phyloP scores from a whole-genome alignment of 2,888 invertebrate species.

The Meteorus cinctellus region DNA sequence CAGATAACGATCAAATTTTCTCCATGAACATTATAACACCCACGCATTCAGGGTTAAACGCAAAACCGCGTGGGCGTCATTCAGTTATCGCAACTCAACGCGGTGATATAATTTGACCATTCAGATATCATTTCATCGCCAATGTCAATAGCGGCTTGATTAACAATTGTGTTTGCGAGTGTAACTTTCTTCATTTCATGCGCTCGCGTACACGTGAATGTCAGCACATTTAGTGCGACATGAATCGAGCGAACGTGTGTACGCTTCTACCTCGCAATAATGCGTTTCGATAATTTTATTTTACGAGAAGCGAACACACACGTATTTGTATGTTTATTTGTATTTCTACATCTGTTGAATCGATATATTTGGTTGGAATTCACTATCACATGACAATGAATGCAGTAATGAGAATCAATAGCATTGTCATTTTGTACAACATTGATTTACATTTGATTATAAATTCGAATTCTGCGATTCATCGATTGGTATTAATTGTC shows the following conservation, averaged over 20 bases:
- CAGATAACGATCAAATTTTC: too few relatives aligned
- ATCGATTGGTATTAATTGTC: constrained; percentile 3
- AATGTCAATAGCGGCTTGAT: constrained; percentile 63
- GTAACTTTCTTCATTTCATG: constrained; percentile 46
- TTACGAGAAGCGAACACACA: not conserved
- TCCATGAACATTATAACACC: too few relatives aligned
- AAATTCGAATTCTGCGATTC: not conserved
- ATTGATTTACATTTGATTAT: constrained; percentile 7
- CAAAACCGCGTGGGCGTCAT: constrained; percentile 49
- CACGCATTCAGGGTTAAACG: constrained; percentile 29
- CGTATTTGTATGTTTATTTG: not conserved
- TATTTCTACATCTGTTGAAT: not conserved
- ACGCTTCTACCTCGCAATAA: constrained; percentile 29
- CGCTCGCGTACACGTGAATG: constrained; percentile 6
- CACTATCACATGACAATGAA: not conserved
- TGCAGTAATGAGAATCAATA: not conserved
- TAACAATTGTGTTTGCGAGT: constrained; percentile 60
- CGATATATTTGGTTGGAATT: not conserved
- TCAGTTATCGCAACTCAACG: constrained; percentile 64
- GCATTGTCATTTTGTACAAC: not conserved
- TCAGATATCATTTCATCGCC: constrained; percentile 64
- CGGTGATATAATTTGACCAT: constrained; percentile 64
- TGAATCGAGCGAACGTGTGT: constrained; percentile 6
- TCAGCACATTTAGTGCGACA: not conserved
- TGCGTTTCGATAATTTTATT: constrained; percentile 12